phyloP scores from a whole-genome alignment of 2,888 invertebrate species.

The Teleogryllus oceanicus region DNA sequence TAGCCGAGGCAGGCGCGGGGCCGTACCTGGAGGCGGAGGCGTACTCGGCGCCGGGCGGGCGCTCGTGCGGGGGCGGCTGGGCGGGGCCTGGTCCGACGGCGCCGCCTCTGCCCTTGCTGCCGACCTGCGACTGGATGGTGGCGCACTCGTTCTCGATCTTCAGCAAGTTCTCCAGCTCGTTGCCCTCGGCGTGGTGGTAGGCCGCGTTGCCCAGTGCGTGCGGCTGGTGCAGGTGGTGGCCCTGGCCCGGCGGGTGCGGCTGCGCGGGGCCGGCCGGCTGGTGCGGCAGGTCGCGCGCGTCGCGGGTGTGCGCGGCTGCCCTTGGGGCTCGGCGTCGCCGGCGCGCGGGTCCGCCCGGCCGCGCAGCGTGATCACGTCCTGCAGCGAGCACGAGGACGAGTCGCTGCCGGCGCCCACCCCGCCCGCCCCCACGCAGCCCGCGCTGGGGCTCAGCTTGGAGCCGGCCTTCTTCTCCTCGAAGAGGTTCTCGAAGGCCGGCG shows the following conservation, averaged over 20 bases:
- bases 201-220: background rate
- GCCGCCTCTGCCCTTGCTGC: slow-evolving; percentile 39
- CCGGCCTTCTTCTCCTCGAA: slow-evolving; percentile 74
- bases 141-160: slow-evolving; percentile 54
- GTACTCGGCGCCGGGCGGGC: slow-evolving; percentile 19
- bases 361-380: slow-evolving; percentile 59
- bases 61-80: slow-evolving; percentile 32
- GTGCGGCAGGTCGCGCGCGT: too few relatives aligned
- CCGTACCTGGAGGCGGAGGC: slow-evolving; percentile 36
- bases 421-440: background rate
- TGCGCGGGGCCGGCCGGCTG: background rate
- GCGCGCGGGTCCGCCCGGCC: slow-evolving; percentile 38
- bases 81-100: slow-evolving; percentile 34
- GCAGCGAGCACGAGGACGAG: slow-evolving; percentile 54
- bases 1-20: slow-evolving; percentile 28
- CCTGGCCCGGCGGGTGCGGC: background rate
- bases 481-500: slow-evolving; percentile 76
- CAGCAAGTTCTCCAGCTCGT: slow-evolving; percentile 48
- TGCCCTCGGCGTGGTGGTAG: slow-evolving; percentile 34
- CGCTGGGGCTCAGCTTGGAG: slow-evolving; percentile 30
- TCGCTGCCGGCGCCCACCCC: slow-evolving; percentile 18
- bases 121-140: slow-evolving; percentile 49
- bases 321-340: background rate
- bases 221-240: slow-evolving; percentile 12
- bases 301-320: background rate